phyloP scores from a whole-genome alignment of 2,113 vertebrate genomes.

The Geothlypis trichas region DNA sequence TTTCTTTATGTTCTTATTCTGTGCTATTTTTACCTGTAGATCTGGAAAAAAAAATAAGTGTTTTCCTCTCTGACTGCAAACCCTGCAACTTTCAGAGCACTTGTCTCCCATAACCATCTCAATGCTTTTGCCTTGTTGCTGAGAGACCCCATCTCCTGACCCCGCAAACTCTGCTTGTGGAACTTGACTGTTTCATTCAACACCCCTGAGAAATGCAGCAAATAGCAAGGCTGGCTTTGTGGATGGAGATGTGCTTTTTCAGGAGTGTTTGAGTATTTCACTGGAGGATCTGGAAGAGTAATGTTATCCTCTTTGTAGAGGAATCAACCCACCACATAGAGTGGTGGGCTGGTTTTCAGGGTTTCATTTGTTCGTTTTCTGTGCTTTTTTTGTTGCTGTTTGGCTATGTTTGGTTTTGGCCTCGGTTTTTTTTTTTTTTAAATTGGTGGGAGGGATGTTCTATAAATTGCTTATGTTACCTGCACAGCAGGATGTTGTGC shows the following conservation, averaged over 20 bases:
- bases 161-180: neutral
- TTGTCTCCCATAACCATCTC: neutral
- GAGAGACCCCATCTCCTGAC: neutral
- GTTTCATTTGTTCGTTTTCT: neutral
- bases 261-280: neutral
- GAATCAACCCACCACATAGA: neutral
- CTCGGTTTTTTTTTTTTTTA: neutral
- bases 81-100: neutral
- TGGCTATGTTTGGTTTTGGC: neutral
- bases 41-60: neutral
- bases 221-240: neutral
- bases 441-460: neutral
- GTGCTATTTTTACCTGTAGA: neutral
- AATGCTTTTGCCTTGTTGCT: neutral
- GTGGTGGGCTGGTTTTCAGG: neutral
- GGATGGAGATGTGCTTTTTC: neutral
- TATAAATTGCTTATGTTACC: neutral
- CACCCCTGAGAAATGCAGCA: neutral
- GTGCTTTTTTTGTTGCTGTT: neutral
- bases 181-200: neutral
- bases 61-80: neutral
- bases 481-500: neutral
- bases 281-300: neutral
- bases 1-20: neutral
- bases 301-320: neutral